Conservation (phyloP, 2,797 vertebrate species). For the Cryptoblepharus egeriae region DNA sequence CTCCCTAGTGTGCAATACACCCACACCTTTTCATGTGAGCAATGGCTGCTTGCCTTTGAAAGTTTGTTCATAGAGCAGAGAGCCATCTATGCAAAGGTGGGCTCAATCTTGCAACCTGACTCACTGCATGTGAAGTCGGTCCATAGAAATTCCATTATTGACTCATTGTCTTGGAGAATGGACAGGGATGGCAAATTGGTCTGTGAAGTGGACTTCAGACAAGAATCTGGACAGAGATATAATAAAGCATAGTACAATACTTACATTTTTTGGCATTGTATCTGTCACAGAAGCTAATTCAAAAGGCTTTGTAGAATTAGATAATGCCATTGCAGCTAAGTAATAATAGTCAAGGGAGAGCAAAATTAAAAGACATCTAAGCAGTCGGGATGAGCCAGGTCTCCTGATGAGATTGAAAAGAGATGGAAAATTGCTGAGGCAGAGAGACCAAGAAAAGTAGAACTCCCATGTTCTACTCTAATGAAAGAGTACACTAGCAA, state of each 20-base stretch:
- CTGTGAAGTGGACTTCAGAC: slow-evolving; percentile 38
- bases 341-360: slow-evolving; percentile 25
- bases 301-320: slow-evolving; percentile 39
- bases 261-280: slow-evolving; percentile 30
- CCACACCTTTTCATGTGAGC: not conserved
- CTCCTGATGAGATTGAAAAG: slow-evolving; percentile 41
- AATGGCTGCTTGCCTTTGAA: not conserved
- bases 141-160: not conserved
- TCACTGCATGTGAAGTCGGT: slow-evolving; percentile 20
- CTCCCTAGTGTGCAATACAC: too few relatives aligned
- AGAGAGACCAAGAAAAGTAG: not conserved
- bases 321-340: slow-evolving; percentile 43
- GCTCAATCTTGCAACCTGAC: not conserved
- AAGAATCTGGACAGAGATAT: slow-evolving; percentile 44
- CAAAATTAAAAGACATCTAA: slow-evolving; percentile 49
- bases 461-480: too few relatives aligned
- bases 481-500: too few relatives aligned
- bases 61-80: not conserved
- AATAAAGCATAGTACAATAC: slow-evolving; percentile 29
- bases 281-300: slow-evolving; percentile 37
- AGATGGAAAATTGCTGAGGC: slow-evolving; percentile 17
- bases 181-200: slow-evolving; percentile 11
- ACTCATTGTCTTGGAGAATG: slow-evolving; percentile 29
- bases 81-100: not conserved
- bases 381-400: not conserved